Evolutionary conservation across 2,888 invertebrate species (phyloP), one percentile per base, ranked within the genome.

Genomic region (Macrophya alboannulata): DNA sequence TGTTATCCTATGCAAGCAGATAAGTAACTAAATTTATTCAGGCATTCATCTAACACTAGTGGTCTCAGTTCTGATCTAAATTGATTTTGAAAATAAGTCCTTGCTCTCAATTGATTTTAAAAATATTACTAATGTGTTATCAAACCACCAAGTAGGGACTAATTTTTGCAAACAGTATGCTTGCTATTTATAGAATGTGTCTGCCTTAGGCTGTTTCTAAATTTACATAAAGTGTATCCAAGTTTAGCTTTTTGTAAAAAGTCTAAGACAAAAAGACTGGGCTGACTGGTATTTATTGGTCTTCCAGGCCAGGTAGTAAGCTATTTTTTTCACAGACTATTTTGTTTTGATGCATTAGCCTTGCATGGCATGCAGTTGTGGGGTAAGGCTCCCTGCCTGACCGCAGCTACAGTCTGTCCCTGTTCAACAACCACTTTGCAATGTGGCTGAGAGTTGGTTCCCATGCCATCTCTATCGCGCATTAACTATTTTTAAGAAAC

Each of bases 401-500:
- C 85, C 55, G 82, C 82, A 79, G 85, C 37, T 65, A 48, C 21
- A 65, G 45, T 68, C 68, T 51, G 45, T 83, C 79, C 65, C 85
- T 71, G 72, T 81, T 55, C 85, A 77, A 68, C 85, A 72, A 84
- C 72, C 83, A 83, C 83, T 81, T 83, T 85, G 83, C 84, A 71
- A 68, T 72, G 76, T 55, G 62, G 72, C 84, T 84, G 84, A 83
- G 71, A 74, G 85, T 84, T 85, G 85, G 85, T 85, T 85, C 85
- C 85, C 85, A 85, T 85, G 84, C 83, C 85, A 79, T 85, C 85
- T 82, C 85, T 85, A 79, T 85, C 85, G 48, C 31, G 55, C 65
- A 84, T 85, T 85, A 85, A 85, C 85, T 85, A 85, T 85, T 84
- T 85, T 85, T 84, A 74, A 83, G 55, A 83, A 62, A 74, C 84